Conservation (phyloP, 1,140 invertebrate species). For the Propsilocerus akamusi region DNA sequence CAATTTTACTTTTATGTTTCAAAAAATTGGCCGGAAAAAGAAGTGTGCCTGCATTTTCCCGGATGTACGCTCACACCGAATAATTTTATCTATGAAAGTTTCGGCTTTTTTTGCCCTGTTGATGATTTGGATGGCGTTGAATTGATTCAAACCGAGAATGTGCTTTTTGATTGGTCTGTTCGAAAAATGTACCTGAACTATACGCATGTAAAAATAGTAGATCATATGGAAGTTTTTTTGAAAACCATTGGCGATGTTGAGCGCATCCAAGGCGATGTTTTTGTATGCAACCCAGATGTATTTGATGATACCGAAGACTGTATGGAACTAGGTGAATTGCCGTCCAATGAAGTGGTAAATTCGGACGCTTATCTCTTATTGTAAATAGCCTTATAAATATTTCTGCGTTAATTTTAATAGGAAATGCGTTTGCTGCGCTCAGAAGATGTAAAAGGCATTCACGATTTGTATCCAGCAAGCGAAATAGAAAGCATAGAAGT, state of each 20-base stretch:
- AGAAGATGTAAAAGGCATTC: slow-evolving; percentile 58
- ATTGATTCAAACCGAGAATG: slow-evolving; percentile 47
- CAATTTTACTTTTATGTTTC: slow-evolving; percentile 75
- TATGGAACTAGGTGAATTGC: slow-evolving; percentile 33
- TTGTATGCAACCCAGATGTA: slow-evolving; percentile 45
- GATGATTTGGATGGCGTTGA: slow-evolving; percentile 46
- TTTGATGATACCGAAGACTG: slow-evolving; percentile 32
- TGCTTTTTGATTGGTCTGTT: slow-evolving; percentile 53
- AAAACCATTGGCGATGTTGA: slow-evolving; percentile 41
- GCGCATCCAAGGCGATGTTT: slow-evolving; percentile 56
- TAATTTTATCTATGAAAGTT: slow-evolving; percentile 55
- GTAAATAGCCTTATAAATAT: not conserved
- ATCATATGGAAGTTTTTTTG: slow-evolving; percentile 39
- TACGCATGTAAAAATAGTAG: slow-evolving; percentile 55
- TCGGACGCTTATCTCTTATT: not conserved
- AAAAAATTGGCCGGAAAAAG: slow-evolving; percentile 60
- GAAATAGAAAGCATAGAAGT: slow-evolving; percentile 65
- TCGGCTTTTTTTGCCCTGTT: slow-evolving; percentile 62
- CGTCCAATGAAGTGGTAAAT: slow-evolving; percentile 31
- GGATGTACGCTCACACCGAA: slow-evolving; percentile 66
- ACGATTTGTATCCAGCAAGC: slow-evolving; percentile 66
- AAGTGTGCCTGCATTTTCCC: slow-evolving; percentile 62
- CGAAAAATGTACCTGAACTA: slow-evolving; percentile 69
- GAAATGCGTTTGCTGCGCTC: slow-evolving; percentile 48
- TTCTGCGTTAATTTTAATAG: slow-evolving; percentile 2